Evolutionary conservation across 2,113 vertebrate species (phyloP), one percentile per base, ranked within the genome.

Genomic region (Toxotes chatareus): DNA sequence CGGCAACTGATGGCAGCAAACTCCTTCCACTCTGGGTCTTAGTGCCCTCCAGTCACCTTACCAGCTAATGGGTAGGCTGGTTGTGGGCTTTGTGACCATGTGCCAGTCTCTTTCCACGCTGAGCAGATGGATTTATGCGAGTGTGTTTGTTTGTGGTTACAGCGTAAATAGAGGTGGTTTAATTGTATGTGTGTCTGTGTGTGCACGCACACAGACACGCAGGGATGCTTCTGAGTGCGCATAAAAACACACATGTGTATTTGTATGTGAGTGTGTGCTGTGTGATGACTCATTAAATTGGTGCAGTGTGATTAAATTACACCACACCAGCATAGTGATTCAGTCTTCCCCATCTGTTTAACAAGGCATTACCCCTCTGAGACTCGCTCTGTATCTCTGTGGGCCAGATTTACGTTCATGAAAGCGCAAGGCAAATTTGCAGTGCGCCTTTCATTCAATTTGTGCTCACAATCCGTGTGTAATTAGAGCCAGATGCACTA

Each of bases 281-380:
- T 14, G 32, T 46, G 71, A 64, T 76, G 80, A 84, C 79, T 86
- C 79, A 69, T 80, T 90, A 70, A 76, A 84, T 44, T 42, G 64
- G 23, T 19, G 59, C 73, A 59, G 75, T 53, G 77, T 73, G 78
- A 90, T 90, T 88, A 79, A 86, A 90, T 88, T 69, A 73, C 49
- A 44, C 53, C 60, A 85, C 85, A 80, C 67, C 47, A 64, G 73
- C 19, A 4, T 60, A 42, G 60, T 36, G 77, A 82, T 61, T 82
- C 72, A 68, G 57, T 56, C 7, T 5, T 82, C 79, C 69, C 81
- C 83, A 73, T 92, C 79, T 92, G 83, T 87, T 82, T 78, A 79
- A 76, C 79, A 49, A 71, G 73, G 60, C 70, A 59, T 56, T 2
- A 0, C 59, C 81, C 89, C 74, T 74, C 77, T 11, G 77, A 87